Percentiles rank a stretch among this genome's conserved stretches.
Evolutionary conservation across 2,113 vertebrate genomes (phyloP).

Genomic region (Melanostigma gelatinosum): DNA sequence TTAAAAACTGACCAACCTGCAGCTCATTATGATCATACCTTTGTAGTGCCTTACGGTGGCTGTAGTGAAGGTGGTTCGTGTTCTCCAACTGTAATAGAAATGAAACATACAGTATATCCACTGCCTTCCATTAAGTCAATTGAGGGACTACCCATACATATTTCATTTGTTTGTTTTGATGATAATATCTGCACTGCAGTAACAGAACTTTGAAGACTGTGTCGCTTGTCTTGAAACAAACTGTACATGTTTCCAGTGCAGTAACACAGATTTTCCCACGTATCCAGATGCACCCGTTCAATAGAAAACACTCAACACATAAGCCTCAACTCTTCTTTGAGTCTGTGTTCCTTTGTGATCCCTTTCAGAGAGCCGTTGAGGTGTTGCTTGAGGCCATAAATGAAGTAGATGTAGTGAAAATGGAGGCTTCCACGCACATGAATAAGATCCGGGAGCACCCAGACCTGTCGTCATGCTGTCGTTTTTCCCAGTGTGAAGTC

Average conservation of each 20-base stretch:
- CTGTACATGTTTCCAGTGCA: not conserved
- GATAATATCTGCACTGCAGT: not conserved
- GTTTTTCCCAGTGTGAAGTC: conserved; percentile 52
- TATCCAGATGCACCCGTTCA: not conserved
- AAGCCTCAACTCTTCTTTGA: not conserved
- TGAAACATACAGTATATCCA: not conserved
- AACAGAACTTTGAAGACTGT: not conserved
- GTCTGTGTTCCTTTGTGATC: conserved; percentile 19
- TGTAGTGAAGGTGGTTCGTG: not conserved
- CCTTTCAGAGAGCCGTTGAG: not conserved
- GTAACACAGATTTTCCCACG: not conserved
- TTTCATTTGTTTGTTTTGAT: not conserved
- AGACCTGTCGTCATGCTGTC: conserved; percentile 15
- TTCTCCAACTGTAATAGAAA: conserved; percentile 7
- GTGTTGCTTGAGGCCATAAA: conserved; percentile 1
- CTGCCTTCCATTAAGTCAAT: not conserved
- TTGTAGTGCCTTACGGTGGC: not conserved
- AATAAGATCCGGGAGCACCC: conserved; percentile 20
- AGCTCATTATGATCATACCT: not conserved
- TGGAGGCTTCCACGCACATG: not conserved
- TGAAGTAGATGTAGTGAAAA: conserved; percentile 16
- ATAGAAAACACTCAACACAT: not conserved
- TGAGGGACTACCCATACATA: not conserved
- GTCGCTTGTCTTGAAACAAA: not conserved
- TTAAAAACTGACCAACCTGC: conserved; percentile 20